A percentile compares a stretch with the other conserved stretches of the same genome.
These are phyloP conservation scores for Wasmannia auropunctata DNA, from an alignment of 1,140 invertebrate species.

Conservation along the genomic window DNA sequence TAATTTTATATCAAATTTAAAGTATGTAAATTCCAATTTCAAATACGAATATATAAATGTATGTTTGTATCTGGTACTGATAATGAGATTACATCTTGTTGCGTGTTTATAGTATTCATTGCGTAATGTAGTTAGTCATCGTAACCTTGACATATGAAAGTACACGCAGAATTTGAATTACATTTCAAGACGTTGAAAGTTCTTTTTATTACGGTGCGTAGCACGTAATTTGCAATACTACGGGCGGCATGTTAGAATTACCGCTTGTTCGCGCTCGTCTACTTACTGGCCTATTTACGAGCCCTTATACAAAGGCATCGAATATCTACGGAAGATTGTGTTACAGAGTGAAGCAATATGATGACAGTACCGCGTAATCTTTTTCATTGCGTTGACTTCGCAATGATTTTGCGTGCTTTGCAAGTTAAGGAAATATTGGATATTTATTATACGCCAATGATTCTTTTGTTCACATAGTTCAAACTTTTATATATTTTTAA, in stretches of 20 bases:
- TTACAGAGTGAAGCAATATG: constrained; percentile 73
- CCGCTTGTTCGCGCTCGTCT: constrained; percentile 65
- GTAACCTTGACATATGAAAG: background rate
- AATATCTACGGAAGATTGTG: constrained; percentile 75
- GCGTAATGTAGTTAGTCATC: background rate
- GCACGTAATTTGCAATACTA: constrained; percentile 58
- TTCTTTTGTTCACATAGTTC: background rate
- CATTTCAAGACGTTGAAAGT: constrained; percentile 6
- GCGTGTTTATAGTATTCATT: background rate
- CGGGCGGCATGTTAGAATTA: constrained; percentile 74
- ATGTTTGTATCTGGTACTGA: background rate
- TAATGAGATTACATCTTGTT: background rate
- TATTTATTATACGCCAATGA: background rate
- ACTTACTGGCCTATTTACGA: constrained; percentile 78
- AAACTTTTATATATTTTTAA: background rate
- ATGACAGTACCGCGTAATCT: constrained; percentile 14
- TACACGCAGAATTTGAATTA: background rate
- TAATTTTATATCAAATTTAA: background rate
- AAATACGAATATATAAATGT: background rate
- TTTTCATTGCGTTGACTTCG: background rate
- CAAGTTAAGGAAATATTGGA: background rate
- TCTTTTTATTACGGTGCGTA: background rate
- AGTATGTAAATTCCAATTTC: background rate
- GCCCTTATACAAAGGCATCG: constrained; percentile 71
- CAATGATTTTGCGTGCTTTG: constrained; percentile 39